A percentile compares a stretch with the other conserved stretches of the same genome.
Evolutionary conservation across 2,888 invertebrate species (phyloP).

Genomic region (Mythimna vitellina): DNA sequence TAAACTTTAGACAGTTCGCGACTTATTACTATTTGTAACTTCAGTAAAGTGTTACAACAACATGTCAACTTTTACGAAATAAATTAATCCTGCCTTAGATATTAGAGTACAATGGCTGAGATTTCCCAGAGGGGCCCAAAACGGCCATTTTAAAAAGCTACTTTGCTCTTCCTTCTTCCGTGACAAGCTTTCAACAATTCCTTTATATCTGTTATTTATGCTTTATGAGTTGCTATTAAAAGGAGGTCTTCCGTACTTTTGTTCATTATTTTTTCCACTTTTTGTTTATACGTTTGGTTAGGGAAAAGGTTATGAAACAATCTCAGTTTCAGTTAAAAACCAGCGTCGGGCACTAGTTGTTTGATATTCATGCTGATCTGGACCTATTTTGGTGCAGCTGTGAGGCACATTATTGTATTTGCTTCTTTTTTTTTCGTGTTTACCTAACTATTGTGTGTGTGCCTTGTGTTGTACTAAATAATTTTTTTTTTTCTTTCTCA

Average conservation of each 20-base stretch:
- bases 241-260: slow-evolving; percentile 11
- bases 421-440: too few relatives aligned
- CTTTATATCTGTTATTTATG: slow-evolving; percentile 34
- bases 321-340: too few relatives aligned
- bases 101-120: slow-evolving; percentile 6
- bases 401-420: too few relatives aligned
- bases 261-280: neutral
- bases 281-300: neutral
- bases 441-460: too few relatives aligned
- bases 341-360: too few relatives aligned
- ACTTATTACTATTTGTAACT: neutral
- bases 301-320: too few relatives aligned
- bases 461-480: too few relatives aligned
- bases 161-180: neutral
- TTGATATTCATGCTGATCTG: too few relatives aligned
- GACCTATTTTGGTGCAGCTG: too few relatives aligned
- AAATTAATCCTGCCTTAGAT: neutral
- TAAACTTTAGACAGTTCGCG: neutral
- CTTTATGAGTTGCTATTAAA: slow-evolving; percentile 31
- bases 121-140: slow-evolving; percentile 31
- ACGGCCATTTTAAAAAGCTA: slow-evolving; percentile 17
- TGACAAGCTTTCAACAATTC: slow-evolving; percentile 24
- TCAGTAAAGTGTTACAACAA: too few relatives aligned
- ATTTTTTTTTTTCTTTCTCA: too few relatives aligned
- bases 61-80: too few relatives aligned